Base-by-base conservation (phyloP, 1,140 invertebrate species). In the Nebria ingens region DNA sequence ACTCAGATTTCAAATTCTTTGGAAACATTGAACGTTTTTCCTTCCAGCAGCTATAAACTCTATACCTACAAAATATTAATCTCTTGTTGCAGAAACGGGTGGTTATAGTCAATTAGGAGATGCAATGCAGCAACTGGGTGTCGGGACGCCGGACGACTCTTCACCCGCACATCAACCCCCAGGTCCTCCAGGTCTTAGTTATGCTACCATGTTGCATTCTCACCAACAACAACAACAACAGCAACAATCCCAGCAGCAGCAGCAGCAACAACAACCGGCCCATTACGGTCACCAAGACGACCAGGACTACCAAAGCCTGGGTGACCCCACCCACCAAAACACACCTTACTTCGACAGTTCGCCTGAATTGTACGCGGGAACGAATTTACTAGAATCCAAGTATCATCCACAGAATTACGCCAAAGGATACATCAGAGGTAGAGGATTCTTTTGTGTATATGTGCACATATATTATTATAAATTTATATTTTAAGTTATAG, bases 351-450 rank as follows among this genome's bases (percentile, higher is more conserved):
- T 81, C 58, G 86, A 89, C 53, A 78, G 76, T 61, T 84, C 82
- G 62, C 83, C 84, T 42, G 87, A 90, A 63, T 88, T 89, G 63
- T 90, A 92, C 59, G 73, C 79, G 60, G 80, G 81, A 50, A 76
- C 75, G 51, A 62, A 63, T 58, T 65, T 76, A 19, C 72, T 83
- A 61, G 84, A 85, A 64, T 74, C 78, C 58, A 86, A 86, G 63
- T 86, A 84, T 68, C 80, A 83, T 63, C 80, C 80, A 11, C 76
- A 79, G 62, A 72, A 76, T 40, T 80, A 80, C 64, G 79, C 78
- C 63, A 86, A 85, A 71, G 80, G 76, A 62, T 86, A 84, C 65
- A 75, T 80, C 34, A 75, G 82, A 77, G 77, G 83, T 85, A 61
- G 73, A 72, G n/a, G n/a, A n/a, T n/a, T n/a, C n/a, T n/a, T n/a